Conservation (phyloP, 2,888 invertebrate genomes). For the Ophion costatus region DNA sequence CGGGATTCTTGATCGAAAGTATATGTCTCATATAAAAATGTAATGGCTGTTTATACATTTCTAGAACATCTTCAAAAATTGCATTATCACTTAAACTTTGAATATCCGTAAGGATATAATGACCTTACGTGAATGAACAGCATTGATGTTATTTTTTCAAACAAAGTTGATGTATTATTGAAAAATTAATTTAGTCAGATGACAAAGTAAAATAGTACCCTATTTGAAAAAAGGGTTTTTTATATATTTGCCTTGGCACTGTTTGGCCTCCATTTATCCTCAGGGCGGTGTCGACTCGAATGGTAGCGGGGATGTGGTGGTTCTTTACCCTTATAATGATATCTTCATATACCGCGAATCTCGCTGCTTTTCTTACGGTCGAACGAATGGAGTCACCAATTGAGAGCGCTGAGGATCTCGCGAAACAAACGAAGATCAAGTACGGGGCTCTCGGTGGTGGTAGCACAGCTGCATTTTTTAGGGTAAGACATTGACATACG, state of each 20-base stretch:
- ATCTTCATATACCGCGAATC: conserved; percentile 96
- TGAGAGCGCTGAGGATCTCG: conserved; percentile 95
- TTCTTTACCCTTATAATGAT: conserved; percentile 96
- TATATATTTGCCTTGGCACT: not conserved
- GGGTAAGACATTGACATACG: conserved; percentile 84
- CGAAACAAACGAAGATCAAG: conserved; percentile 97
- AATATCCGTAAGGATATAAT: no score
- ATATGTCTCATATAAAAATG: no score
- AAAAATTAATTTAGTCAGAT: not conserved
- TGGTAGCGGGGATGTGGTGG: conserved; percentile 96
- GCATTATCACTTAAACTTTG: no score
- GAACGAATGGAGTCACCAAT: conserved; percentile 96
- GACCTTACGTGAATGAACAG: no score
- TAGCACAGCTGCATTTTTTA: conserved; percentile 95
- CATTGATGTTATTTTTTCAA: no score
- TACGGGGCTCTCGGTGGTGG: conserved; percentile 96
- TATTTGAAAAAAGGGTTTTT: not conserved
- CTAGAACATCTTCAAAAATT: not conserved
- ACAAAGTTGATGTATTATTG: no score
- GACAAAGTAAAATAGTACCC: no score
- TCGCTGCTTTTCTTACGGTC: conserved; percentile 96
- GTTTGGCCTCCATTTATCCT: conserved; percentile 65
- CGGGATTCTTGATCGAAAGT: no score
- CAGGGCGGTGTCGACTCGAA: conserved; percentile 94
- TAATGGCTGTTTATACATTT: no score